phyloP scores from a whole-genome alignment of 2,797 vertebrate genomes.

The Dromococcyx pavoninus region DNA sequence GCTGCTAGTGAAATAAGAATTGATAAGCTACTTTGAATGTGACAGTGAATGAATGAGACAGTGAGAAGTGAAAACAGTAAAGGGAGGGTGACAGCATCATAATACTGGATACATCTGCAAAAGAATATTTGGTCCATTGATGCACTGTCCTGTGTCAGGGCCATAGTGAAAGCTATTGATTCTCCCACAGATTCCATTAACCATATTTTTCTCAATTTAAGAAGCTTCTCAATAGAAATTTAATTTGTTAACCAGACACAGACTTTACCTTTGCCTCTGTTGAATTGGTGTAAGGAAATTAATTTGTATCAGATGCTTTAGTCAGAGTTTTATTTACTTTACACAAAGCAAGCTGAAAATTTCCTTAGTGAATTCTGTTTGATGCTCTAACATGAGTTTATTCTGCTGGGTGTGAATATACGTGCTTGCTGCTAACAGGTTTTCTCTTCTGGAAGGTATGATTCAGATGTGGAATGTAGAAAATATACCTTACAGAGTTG shows the following conservation, averaged over 20 bases:
- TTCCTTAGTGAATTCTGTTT: background rate
- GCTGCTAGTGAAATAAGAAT: background rate
- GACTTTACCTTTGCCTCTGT: background rate
- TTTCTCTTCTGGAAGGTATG: background rate
- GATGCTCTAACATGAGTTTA: background rate
- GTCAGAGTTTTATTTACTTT: background rate
- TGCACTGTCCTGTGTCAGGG: background rate
- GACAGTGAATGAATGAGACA: conserved; percentile 6
- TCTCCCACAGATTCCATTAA: background rate
- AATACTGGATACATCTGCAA: background rate
- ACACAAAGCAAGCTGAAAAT: background rate
- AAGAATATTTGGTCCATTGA: background rate
- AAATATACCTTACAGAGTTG: background rate
- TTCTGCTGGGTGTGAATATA: background rate
- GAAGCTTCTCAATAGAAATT: conserved; percentile 14
- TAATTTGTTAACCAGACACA: conserved; percentile 16
- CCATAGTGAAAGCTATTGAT: conserved; percentile 3
- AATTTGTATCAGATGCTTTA: background rate
- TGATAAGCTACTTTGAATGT: conserved; percentile 6
- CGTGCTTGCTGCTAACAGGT: background rate
- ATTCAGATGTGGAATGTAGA: background rate
- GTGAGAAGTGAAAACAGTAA: background rate
- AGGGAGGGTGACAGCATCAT: background rate
- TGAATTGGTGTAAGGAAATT: background rate
- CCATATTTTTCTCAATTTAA: background rate